phyloP scores from a whole-genome alignment of 2,888 invertebrate genomes.

The Tubulanus polymorphus region DNA sequence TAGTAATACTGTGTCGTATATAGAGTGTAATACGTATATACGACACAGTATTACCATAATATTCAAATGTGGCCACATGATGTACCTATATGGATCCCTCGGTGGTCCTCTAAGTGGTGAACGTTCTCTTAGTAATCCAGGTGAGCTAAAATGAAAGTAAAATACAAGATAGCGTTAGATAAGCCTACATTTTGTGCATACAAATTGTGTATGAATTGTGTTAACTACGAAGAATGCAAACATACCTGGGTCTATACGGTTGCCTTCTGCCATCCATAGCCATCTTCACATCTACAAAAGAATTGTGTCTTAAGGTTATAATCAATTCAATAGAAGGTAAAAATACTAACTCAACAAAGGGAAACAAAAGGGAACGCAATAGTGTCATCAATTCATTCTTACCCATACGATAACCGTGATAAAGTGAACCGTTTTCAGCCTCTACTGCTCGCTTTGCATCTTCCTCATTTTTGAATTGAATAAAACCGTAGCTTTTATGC shows the following conservation, averaged over 20 bases:
- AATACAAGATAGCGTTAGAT: no score
- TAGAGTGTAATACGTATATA: no score
- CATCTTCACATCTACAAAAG: conserved; percentile 31
- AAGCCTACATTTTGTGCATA: no score
- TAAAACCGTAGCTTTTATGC: conserved; percentile 39
- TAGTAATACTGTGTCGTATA: no score
- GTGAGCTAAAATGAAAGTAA: no score
- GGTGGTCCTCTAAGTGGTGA: conserved; percentile 28
- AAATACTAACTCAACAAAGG: conserved; percentile 1
- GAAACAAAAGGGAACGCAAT: not conserved
- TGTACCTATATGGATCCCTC: conserved; percentile 30
- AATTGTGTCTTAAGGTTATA: not conserved
- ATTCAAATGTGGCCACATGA: no score
- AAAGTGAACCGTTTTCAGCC: conserved; percentile 31
- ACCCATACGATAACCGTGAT: conserved; percentile 40
- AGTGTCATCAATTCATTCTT: conserved; percentile 14
- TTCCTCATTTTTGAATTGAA: conserved; percentile 43
- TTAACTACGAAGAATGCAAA: no score
- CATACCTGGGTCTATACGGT: conserved; percentile 2
- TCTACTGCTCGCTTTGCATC: conserved; percentile 37
- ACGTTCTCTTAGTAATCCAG: no score
- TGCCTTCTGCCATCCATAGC: conserved; percentile 2
- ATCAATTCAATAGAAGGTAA: no score
- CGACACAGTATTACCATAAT: no score
- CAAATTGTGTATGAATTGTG: no score